Evolutionary conservation across 2,888 invertebrate species (phyloP).

Genomic region (Baccha elongata): DNA sequence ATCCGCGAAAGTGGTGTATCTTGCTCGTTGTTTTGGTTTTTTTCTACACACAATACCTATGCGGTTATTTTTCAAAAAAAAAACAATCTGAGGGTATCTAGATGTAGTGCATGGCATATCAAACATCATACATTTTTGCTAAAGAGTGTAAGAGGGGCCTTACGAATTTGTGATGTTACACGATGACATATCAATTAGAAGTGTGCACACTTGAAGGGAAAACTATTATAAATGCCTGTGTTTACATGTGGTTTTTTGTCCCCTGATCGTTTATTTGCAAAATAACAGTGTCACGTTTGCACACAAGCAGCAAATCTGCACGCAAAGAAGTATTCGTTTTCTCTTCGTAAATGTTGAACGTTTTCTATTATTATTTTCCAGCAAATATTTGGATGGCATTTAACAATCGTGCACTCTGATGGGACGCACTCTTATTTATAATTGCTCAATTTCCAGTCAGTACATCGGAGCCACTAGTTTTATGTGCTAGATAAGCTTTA

Average conservation of each 20-base stretch:
- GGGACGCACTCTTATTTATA: conserved; percentile 46
- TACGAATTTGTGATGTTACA: conserved; percentile 60
- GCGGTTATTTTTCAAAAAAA: conserved; percentile 35
- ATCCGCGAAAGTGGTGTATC: conserved; percentile 72
- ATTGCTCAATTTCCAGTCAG: conserved; percentile 46
- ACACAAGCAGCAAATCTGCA: conserved; percentile 9
- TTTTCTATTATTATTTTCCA: conserved; percentile 36
- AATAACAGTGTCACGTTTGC: conserved; percentile 61
- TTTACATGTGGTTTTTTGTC: conserved; percentile 52
- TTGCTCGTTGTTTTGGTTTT: conserved; percentile 24
- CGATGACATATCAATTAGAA: conserved; percentile 72
- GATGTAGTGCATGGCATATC: conserved; percentile 65
- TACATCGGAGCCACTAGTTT: conserved; percentile 45
- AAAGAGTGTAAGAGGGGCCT: conserved; percentile 32
- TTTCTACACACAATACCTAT: conserved; percentile 18
- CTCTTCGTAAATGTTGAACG: conserved; percentile 61
- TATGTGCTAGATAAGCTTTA: conserved; percentile 44
- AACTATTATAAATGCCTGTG: conserved; percentile 66
- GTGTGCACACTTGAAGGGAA: conserved; percentile 69
- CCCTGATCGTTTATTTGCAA: conserved; percentile 20
- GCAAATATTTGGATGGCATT: conserved; percentile 70
- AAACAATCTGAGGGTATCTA: conserved; percentile 61
- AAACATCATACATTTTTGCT: conserved; percentile 30
- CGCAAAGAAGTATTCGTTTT: conserved; percentile 42
- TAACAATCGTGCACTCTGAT: conserved; percentile 48